Evolutionary conservation across 2,797 vertebrate genomes (phyloP).

Genomic region (Dromococcyx pavoninus): DNA sequence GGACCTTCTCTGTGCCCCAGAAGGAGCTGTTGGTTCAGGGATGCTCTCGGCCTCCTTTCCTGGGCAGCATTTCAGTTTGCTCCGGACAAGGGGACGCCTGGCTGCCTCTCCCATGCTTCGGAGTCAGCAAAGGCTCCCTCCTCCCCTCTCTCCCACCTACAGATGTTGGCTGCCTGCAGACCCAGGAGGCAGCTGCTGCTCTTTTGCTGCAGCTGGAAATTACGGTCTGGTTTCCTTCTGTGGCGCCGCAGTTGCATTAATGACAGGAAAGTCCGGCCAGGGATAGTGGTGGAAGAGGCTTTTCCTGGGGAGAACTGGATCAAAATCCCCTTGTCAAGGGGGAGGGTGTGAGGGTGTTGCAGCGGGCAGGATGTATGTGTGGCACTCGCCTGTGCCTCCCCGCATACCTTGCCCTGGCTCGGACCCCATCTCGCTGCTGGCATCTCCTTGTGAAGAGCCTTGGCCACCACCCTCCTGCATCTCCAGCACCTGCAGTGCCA

Average conservation of each 20-base stretch:
- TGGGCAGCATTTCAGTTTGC: not conserved
- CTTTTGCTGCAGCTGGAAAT: not conserved
- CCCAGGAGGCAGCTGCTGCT: not conserved
- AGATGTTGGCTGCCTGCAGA: not conserved
- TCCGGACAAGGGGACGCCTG: not conserved
- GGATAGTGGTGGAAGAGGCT: not conserved
- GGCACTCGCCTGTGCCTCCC: not conserved
- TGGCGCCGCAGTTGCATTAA: not conserved
- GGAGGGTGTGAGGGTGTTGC: too few relatives aligned
- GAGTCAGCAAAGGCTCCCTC: not conserved
- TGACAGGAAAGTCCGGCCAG: not conserved
- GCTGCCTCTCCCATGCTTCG: not conserved
- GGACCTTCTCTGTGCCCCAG: not conserved
- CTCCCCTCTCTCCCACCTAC: not conserved
- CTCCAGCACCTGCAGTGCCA: not conserved
- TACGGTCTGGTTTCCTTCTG: not conserved
- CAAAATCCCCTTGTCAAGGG: not conserved
- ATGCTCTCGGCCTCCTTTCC: not conserved
- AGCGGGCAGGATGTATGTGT: not conserved
- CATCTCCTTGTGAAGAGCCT: not conserved
- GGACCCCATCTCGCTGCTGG: not conserved
- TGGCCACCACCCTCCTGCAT: not conserved
- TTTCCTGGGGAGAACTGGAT: not conserved
- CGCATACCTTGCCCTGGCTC: fast-evolving
- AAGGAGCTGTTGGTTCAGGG: not conserved